Evolutionary conservation across 2,797 vertebrate species (phyloP), one percentile per base, ranked within the genome.

Genomic region (Pseudomugil gertrudae): DNA sequence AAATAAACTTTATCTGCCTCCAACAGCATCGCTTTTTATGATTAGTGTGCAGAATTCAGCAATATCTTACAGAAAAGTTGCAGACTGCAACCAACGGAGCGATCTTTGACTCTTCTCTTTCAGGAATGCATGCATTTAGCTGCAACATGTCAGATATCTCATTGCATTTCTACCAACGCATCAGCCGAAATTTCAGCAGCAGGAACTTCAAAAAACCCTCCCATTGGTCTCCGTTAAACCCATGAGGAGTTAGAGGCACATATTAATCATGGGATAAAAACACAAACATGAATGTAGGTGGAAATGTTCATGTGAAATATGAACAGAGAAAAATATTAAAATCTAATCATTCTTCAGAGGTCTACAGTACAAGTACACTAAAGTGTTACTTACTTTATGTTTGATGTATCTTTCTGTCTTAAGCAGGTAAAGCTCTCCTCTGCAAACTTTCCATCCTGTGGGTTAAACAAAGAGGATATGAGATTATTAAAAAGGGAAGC

Each of bases 401-500:
- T n/a, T 63, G 63, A 70, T 68, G 48, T 69, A 78, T 80, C 78
- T 50, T 54, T 70, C 15, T 59, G 7, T 77, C 32, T n/a, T 23
- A 47, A 36, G 21, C 30, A 60, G 3, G 3, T 74, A 58, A 75
- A 64, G 45, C 66, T 71, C 40, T 58, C 76, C 68, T 76, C 70
- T 48, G 64, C 66, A 78, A 59, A 79, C 72, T 60, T 83, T 82
- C 75, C 89, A 91, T 90, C 83, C 89, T 90, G 80, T 72, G 59
- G 68, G 66, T 24, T 57, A 53, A 80, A 84, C 51, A 86, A 72
- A 74, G 30, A 67, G 56, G 69, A 30, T 65, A 54, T 0, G 52
- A 54, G 78, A 74, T 89, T 74, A 86, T 70, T 50, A n/a, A 62
- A 79, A 76, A 78, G 38, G 68, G 72, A 32, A 72, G 63, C 57